Percentiles rank a stretch among this genome's conserved stretches.
phyloP scores from a whole-genome alignment of 2,113 vertebrate species.

The Zootoca vivipara region DNA sequence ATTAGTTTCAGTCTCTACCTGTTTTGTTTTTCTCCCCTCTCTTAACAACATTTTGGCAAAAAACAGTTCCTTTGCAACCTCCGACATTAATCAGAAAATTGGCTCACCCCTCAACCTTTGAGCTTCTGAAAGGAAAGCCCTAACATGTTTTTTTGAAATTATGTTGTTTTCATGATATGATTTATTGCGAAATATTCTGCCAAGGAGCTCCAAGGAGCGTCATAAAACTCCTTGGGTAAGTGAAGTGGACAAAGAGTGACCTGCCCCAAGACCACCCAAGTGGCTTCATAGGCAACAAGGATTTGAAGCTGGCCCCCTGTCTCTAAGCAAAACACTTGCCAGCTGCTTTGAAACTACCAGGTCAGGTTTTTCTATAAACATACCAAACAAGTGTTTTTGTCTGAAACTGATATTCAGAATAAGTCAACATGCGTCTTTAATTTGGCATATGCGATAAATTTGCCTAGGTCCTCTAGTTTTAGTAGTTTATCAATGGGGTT shows the following conservation, averaged over 20 bases:
- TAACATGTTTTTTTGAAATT: not conserved
- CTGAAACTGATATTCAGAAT: not conserved
- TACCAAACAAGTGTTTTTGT: not conserved
- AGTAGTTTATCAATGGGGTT: not conserved
- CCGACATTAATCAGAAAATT: not conserved
- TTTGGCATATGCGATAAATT: not conserved
- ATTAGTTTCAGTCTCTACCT: not conserved
- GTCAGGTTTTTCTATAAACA: not conserved
- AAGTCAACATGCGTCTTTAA: not conserved
- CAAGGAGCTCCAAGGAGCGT: not conserved
- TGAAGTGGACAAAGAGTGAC: not conserved
- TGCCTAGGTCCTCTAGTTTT: not conserved
- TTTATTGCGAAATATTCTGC: not conserved
- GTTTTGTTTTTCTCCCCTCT: not conserved
- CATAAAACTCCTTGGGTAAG: not conserved
- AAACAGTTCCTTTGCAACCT: not conserved
- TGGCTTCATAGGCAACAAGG: not conserved
- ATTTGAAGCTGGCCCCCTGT: not conserved
- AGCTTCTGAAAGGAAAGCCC: not conserved
- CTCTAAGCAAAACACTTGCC: not conserved
- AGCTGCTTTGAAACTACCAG: not conserved
- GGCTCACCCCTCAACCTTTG: not conserved
- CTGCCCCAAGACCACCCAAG: not conserved
- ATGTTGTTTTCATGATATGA: not conserved
- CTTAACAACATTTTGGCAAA: not conserved